Evolutionary conservation across 2,888 invertebrate species (phyloP), one percentile per base, ranked within the genome.

Genomic region (Iselma pallidipennis): DNA sequence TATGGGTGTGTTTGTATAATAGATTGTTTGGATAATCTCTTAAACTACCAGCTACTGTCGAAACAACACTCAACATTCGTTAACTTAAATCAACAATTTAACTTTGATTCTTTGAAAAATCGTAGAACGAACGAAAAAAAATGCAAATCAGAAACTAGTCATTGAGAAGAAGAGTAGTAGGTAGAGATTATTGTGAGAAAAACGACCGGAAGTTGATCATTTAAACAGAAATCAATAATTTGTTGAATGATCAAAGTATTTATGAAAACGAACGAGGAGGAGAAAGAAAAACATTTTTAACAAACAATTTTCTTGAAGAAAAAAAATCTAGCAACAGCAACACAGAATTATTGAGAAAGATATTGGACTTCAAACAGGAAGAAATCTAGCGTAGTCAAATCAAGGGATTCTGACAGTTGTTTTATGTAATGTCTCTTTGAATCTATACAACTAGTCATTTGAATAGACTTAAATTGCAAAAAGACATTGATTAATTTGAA

Each of bases 11-110:
- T 26, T 28, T 10, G 16, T 31, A 28, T 51, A 51, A 51, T 51
- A 10, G 51, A 31, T 51, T 51, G 29, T 51, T 51, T 51, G 29
- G 51, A 51, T 51, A 29, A 51, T 51, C 29, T 37, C 42, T 37
- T n/a, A n/a, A 29, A 51, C 51, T 19, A 25, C n/a, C 16, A 51
- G 51, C 51, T 51, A 51, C 51, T 51, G 51, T 28, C 19, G 42
- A 42, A 42, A 42, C 6, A 42, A 42, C 42, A 42, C 29, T 29
- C 29, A 9, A 19, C 19, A 10, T 42, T 21, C 42, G 19, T 42
- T 21, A 42, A 21, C 2, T 21, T 21, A 21, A 42, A 42, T 42
- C 51, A 51, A 51, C 51, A 51, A 31, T 50, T 25, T n/a, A n/a
- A n/a, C n/a, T n/a, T 14, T 16, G 49, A 49, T 49, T n/a, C 49